phyloP scores from a whole-genome alignment of 2,888 invertebrate species.

The Pachycephus smyrnensis region DNA sequence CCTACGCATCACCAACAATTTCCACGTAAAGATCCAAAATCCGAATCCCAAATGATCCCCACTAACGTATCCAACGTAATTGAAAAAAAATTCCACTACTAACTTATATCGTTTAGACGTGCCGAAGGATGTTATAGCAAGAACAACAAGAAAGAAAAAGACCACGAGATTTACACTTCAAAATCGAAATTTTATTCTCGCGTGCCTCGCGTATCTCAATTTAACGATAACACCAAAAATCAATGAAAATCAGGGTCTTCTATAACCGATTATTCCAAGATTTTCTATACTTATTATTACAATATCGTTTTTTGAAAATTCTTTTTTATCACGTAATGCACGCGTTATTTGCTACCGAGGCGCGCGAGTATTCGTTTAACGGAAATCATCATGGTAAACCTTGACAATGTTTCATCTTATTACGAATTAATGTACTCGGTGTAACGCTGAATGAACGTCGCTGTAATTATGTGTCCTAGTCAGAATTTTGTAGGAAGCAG shows the following conservation, averaged over 20 bases:
- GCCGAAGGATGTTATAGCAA: background rate
- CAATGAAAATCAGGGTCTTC: background rate
- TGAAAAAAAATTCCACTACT: background rate
- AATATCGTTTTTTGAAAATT: background rate
- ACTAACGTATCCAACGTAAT: background rate
- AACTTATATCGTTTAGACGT: background rate
- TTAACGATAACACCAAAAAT: background rate
- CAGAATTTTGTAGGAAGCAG: constrained; percentile 38
- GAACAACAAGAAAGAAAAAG: background rate
- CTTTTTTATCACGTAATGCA: background rate
- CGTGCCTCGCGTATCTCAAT: background rate
- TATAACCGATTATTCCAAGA: background rate
- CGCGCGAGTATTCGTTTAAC: background rate
- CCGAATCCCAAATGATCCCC: background rate
- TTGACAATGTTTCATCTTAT: constrained; percentile 5
- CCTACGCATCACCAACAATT: background rate
- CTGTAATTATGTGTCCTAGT: constrained; percentile 39
- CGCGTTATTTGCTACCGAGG: background rate
- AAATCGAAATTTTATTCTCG: background rate
- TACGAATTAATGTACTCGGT: constrained; percentile 27
- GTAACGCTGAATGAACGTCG: constrained; percentile 31
- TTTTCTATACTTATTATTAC: background rate
- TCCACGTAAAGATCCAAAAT: no score
- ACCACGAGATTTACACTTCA: background rate
- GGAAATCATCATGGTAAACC: background rate